Base-by-base conservation (phyloP, 2,888 invertebrate species). In the Drosophila paranaensis region DNA sequence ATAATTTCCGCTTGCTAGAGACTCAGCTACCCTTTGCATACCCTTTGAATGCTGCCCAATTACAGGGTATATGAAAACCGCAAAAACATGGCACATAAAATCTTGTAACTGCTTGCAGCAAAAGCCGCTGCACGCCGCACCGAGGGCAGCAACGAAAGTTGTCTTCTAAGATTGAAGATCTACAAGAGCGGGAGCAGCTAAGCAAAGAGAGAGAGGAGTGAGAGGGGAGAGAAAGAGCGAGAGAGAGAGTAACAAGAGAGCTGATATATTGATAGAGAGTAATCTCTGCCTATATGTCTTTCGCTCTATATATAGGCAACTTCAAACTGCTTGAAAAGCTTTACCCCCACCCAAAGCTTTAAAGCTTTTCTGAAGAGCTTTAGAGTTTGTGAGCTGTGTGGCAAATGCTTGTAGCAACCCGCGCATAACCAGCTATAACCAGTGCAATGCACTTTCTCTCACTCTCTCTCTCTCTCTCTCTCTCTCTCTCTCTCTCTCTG, bases 361-460 rank as follows among this genome's bases (percentile, higher is more conserved):
- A 25, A 8, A 45, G 25, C 25, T 45, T 46, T 9, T 8, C 14
- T 8, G 14, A 14, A 11, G 27, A 46, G 27, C 45, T 46, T 16
- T 50, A 16, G 33, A 33, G 48, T 33, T 33, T 33, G 33, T n/a
- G 10, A 10, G 20, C 20, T 14, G 10, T 48, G 10, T 6, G 10
- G 11, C 37, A n/a, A 53, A 39, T 20, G 11, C 9, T 40, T 61
- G 9, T 60, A 50, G 46, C 50, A 50, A 20, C 57, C 67, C 77
- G 50, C 57, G 61, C 63, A 62, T 57, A 77, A 60, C 79, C 71
- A 81, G 79, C 30, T 39, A 51, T 61, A 78, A 57, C 65, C 75
- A 78, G 75, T 72, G 75, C 76, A 72, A 53, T 79, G 75, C 75
- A 72, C 77, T 50, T 37, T 20, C 54, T 20, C 20, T 2, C 20